These are phyloP conservation scores for Arctopsyche grandis DNA, from an alignment of 1,140 invertebrate species.

Conservation along the genomic window DNA sequence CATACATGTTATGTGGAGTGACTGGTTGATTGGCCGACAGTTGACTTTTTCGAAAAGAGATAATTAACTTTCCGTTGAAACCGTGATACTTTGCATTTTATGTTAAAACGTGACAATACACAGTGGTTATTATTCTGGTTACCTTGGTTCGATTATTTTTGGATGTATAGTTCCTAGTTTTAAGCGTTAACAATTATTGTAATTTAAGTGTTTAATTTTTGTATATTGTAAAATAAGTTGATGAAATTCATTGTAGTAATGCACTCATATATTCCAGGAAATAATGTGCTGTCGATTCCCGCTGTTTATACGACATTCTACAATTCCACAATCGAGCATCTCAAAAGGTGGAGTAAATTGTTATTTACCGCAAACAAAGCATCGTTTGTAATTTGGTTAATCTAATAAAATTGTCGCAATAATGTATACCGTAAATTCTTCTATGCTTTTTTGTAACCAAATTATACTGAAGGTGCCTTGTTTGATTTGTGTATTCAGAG, in stretches of 20 bases:
- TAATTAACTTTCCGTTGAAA: too few species aligned
- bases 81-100: too few species aligned
- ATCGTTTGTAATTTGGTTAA: slow-evolving; percentile 34
- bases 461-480: not conserved
- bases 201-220: not conserved
- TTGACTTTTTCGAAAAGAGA: too few species aligned
- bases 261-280: slow-evolving; percentile 36
- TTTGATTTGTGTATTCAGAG: not conserved
- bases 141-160: not conserved
- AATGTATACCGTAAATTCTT: not conserved
- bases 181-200: not conserved
- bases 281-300: slow-evolving; percentile 17
- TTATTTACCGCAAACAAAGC: slow-evolving; percentile 38
- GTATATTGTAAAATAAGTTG: slow-evolving; percentile 6
- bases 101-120: not conserved
- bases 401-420: not conserved
- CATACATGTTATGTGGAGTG: too few species aligned
- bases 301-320: slow-evolving; percentile 2
- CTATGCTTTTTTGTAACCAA: not conserved
- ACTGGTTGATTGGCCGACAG: not conserved
- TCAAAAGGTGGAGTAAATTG: slow-evolving; percentile 50
- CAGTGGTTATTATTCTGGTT: too few species aligned
- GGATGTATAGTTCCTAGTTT: not conserved
- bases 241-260: slow-evolving; percentile 22
- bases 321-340: slow-evolving; percentile 21